These are phyloP conservation scores for Mnemiopsis leidyi DNA, from an alignment of 37 sponge, comb jelly and placozoan species.

Conservation along the genomic window DNA sequence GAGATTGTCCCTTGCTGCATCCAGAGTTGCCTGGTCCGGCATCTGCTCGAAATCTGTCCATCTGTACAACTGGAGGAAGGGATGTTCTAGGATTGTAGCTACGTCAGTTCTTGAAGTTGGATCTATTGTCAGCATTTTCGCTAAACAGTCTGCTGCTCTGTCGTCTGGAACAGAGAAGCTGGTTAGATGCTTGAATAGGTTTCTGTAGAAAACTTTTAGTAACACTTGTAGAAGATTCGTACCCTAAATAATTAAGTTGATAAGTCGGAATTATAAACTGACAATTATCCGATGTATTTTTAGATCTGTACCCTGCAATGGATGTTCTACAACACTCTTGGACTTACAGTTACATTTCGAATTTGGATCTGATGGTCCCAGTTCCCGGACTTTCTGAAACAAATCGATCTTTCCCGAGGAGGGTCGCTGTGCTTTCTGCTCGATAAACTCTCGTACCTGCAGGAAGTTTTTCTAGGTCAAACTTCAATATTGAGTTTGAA, in stretches of 20 bases:
- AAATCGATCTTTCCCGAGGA: not conserved
- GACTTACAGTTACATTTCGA: not conserved
- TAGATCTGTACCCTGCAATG: too few species aligned
- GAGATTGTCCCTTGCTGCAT: not conserved
- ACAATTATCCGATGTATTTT: too few species aligned
- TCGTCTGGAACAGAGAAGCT: too few species aligned
- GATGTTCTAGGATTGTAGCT: not conserved
- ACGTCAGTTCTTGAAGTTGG: not conserved
- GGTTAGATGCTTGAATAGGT: too few species aligned
- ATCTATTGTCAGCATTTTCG: constrained; percentile 42
- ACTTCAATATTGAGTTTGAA: too few species aligned
- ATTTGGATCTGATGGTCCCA: not conserved
- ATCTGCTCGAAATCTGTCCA: constrained; percentile 8
- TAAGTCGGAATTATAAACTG: too few species aligned
- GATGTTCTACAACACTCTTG: not conserved
- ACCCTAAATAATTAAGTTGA: too few species aligned
- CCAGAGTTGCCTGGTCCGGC: not conserved
- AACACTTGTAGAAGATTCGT: too few species aligned
- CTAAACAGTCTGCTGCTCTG: constrained; percentile 15
- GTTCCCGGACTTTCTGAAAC: constrained; percentile 6
- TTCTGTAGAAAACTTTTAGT: too few species aligned
- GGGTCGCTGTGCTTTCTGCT: constrained; percentile 49
- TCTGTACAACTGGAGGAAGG: not conserved
- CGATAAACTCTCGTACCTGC: constrained; percentile 33
- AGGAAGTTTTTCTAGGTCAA: too few species aligned